Conservation (phyloP, 1,140 invertebrate species). For the Trialeurodes vaporariorum region DNA sequence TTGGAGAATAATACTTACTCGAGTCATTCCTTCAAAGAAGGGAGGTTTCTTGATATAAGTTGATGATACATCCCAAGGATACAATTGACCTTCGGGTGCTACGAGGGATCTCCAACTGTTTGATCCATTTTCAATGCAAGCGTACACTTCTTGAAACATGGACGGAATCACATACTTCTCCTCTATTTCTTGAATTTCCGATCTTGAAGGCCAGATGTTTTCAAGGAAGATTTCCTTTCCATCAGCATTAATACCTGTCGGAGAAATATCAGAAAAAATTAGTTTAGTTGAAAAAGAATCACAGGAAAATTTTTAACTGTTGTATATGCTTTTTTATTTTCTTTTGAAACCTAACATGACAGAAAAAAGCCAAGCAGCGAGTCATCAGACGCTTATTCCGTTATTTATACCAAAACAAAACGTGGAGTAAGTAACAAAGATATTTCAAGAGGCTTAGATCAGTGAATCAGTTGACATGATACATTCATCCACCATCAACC, state of each 20-base stretch:
- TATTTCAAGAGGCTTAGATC: no score
- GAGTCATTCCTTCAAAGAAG: conserved; percentile 85
- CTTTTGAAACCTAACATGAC: no score
- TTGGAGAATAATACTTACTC: no score
- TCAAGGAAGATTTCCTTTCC: conserved; percentile 67
- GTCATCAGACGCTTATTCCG: no score
- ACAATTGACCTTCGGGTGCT: conserved; percentile 70
- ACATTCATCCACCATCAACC: no score
- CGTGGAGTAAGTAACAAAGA: no score
- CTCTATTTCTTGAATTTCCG: conserved; percentile 83
- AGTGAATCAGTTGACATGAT: no score
- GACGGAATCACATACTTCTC: conserved; percentile 82
- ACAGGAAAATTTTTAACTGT: no score
- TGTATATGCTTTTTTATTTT: no score
- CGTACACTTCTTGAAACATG: conserved; percentile 97
- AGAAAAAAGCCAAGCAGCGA: no score
- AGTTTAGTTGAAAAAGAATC: no score
- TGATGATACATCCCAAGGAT: conserved; percentile 81
- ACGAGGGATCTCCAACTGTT: conserved; percentile 70
- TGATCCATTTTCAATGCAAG: conserved; percentile 74
- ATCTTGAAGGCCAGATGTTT: conserved; percentile 92
- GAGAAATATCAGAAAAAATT: conserved; percentile 17
- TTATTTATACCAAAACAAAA: no score
- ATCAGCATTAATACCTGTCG: conserved; percentile 48
- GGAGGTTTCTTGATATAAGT: conserved; percentile 96